These are phyloP conservation scores for Pristionchus maxplancki DNA, from an alignment of 2,888 invertebrate genomes.

Conservation along the genomic window DNA sequence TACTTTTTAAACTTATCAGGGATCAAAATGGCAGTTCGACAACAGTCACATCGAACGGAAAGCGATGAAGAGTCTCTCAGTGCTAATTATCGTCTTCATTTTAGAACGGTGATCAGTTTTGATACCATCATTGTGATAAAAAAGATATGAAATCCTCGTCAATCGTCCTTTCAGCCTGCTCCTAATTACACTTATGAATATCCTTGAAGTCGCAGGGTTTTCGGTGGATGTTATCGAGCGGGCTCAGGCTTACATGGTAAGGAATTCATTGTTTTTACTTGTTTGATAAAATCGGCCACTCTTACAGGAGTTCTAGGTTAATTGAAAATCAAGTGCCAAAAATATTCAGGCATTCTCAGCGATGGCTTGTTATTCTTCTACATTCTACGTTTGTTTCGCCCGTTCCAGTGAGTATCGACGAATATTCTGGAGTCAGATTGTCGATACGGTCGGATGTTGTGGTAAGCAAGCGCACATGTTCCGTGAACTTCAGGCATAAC, in stretches of 20 bases:
- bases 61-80: constrained; percentile 39
- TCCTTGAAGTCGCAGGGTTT: not conserved
- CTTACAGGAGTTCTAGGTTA: no score
- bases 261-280: not conserved
- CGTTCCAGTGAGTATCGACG: constrained; percentile 8
- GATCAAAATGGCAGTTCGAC: not conserved
- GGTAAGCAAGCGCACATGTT: not conserved
- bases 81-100: constrained; percentile 17
- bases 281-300: no score
- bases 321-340: not conserved
- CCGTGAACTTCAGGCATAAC: not conserved
- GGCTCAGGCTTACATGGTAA: constrained; percentile 32
- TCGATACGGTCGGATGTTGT: not conserved
- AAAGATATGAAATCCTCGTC: not conserved
- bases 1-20: not conserved
- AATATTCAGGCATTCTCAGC: constrained; percentile 12
- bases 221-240: not conserved
- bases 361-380: constrained; percentile 30
- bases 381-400: constrained; percentile 24
- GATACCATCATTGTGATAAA: no score
- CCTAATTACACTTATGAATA: not conserved
- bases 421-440: constrained; percentile 43
- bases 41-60: constrained; percentile 18
- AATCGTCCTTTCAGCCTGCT: not conserved
- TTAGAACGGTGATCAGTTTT: not conserved